These are phyloP conservation scores for Dasyprocta punctata DNA, from an alignment of 2,113 vertebrate species.

Conservation along the genomic window DNA sequence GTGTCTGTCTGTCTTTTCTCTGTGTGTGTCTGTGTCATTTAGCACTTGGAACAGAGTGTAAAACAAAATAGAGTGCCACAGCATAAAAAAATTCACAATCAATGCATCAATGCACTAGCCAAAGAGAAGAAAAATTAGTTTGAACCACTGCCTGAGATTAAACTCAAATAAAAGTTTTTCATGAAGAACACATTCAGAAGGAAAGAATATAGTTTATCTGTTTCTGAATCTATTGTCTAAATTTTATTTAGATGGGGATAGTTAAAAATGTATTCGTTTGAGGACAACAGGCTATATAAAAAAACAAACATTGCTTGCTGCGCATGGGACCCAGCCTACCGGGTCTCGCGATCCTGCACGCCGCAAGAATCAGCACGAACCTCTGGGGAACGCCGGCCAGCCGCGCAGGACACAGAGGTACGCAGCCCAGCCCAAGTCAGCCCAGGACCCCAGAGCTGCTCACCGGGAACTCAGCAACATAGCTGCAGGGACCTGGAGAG, in stretches of 20 bases:
- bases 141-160: constrained; percentile 34
- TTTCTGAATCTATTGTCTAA: neutral
- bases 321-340: too few relatives aligned
- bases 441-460: too few relatives aligned
- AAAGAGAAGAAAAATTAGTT: constrained; percentile 45
- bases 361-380: too few relatives aligned
- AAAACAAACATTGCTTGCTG: too few relatives aligned
- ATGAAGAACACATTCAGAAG: constrained; percentile 7
- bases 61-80: neutral
- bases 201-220: neutral
- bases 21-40: neutral
- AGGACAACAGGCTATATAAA: neutral
- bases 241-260: constrained; percentile 14
- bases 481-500: too few relatives aligned
- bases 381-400: too few relatives aligned
- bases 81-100: constrained; percentile 36
- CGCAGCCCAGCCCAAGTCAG: too few relatives aligned
- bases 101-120: neutral
- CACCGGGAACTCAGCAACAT: too few relatives aligned
- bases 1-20: too few relatives aligned
- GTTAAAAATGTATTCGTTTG: neutral
- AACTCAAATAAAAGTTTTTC: constrained; percentile 41
- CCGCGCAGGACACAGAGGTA: too few relatives aligned
- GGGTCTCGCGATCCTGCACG: too few relatives aligned
- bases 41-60: neutral